phyloP scores from a whole-genome alignment of 2,113 vertebrate genomes.

The Rhinoderma darwinii region DNA sequence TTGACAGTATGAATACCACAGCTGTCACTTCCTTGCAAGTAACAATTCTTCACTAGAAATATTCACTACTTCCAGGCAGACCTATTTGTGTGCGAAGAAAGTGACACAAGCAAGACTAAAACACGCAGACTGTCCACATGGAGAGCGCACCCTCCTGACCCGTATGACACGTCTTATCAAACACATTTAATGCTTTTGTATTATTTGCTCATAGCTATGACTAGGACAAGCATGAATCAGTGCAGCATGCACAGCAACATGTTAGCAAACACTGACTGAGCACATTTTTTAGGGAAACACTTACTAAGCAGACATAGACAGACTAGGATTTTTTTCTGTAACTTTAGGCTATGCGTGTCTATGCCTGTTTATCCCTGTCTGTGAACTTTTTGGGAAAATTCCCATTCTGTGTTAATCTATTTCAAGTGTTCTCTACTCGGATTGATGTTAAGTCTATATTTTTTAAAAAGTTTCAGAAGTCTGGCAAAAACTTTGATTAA shows the following conservation, averaged over 20 bases:
- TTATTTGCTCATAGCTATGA: constrained; percentile 10
- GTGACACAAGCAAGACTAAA: constrained; percentile 58
- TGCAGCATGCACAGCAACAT: background rate
- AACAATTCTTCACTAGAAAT: constrained; percentile 62
- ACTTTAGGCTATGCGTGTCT: constrained; percentile 8
- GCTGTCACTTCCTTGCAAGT: constrained; percentile 67
- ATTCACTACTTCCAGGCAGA: constrained; percentile 68
- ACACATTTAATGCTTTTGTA: background rate
- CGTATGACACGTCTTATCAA: constrained; percentile 31
- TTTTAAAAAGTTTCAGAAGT: background rate
- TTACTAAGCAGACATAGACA: constrained; percentile 17
- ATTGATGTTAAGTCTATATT: background rate
- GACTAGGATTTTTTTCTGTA: constrained; percentile 12
- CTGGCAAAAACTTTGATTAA: no score
- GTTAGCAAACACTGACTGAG: background rate
- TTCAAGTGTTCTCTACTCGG: background rate
- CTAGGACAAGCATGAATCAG: constrained; percentile 42
- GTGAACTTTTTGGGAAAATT: background rate
- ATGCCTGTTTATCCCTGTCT: background rate
- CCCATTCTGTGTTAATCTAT: background rate
- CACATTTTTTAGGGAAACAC: constrained; percentile 18
- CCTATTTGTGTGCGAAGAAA: constrained; percentile 64
- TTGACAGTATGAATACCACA: constrained; percentile 63
- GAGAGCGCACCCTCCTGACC: background rate
- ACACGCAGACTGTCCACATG: background rate